Evolutionary conservation across 2,797 vertebrate genomes (phyloP).

Genomic region (Halcyon smyrnensis): DNA sequence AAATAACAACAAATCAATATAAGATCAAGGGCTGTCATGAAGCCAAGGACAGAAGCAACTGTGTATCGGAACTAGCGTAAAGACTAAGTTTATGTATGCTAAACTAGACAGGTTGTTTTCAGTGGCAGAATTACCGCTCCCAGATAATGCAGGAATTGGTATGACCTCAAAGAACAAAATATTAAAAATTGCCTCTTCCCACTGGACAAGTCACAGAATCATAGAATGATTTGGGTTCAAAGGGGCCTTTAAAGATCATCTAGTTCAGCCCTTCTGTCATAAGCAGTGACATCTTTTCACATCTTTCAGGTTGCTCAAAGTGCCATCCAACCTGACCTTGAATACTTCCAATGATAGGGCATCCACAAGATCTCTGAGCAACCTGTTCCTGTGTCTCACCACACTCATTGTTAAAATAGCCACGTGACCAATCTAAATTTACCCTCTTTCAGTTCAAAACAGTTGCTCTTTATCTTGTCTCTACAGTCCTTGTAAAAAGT

Average conservation of each 20-base stretch:
- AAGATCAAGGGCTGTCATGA: not conserved
- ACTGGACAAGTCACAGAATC: not conserved
- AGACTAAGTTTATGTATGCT: not conserved
- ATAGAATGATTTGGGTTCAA: not conserved
- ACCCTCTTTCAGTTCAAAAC: not conserved
- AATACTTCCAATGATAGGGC: not conserved
- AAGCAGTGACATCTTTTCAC: not conserved
- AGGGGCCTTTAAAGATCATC: not conserved
- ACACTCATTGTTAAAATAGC: not conserved
- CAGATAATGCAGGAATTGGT: accelerated
- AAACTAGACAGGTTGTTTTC: not conserved
- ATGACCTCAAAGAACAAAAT: not conserved
- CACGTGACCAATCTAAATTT: not conserved
- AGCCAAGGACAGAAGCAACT: not conserved
- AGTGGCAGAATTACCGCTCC: not conserved
- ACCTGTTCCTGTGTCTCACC: not conserved
- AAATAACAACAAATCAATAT: not conserved
- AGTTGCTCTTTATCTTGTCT: not conserved
- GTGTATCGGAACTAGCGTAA: not conserved
- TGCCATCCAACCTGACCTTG: not conserved
- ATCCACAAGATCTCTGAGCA: not conserved
- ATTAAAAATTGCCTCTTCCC: not conserved
- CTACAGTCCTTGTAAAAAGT: not conserved
- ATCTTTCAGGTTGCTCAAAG: not conserved
- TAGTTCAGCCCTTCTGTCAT: not conserved